Evolutionary conservation across 2,797 vertebrate species (phyloP).

Genomic region (Threskiornis aethiopicus): DNA sequence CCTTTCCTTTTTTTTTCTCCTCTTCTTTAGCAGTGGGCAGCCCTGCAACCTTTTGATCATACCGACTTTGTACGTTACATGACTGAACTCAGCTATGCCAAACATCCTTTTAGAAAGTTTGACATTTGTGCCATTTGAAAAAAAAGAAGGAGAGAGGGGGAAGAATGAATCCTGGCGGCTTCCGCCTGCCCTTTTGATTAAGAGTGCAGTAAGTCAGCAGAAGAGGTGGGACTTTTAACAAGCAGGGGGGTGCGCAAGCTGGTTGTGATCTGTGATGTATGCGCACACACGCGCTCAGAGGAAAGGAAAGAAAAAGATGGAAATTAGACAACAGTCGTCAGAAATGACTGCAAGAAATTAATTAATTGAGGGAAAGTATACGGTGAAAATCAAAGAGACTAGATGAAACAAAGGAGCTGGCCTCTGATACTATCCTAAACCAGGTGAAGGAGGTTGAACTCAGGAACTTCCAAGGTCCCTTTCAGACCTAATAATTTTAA

Average conservation of each 20-base stretch:
- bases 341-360: conserved; percentile 61
- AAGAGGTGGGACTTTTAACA: conserved; percentile 71
- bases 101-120: conserved; percentile 79
- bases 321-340: conserved; percentile 65
- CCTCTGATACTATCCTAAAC: conserved; percentile 30
- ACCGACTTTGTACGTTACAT: conserved; percentile 72
- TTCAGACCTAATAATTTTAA: neutral
- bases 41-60: conserved; percentile 80
- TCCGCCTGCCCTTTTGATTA: conserved; percentile 81
- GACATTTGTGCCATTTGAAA: conserved; percentile 78
- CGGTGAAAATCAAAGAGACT: conserved; percentile 54
- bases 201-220: conserved; percentile 76
- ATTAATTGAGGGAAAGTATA: conserved; percentile 53
- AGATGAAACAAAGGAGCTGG: neutral
- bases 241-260: neutral
- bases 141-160: conserved; percentile 62
- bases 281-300: neutral
- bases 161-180: conserved; percentile 74
- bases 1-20: conserved; percentile 56
- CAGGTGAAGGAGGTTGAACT: neutral
- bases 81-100: conserved; percentile 79
- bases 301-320: conserved; percentile 17
- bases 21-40: conserved; percentile 78
- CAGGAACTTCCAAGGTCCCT: neutral
- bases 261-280: conserved; percentile 1